phyloP scores from a whole-genome alignment of 2,888 invertebrate genomes.

The Drosophila niveifrons region DNA sequence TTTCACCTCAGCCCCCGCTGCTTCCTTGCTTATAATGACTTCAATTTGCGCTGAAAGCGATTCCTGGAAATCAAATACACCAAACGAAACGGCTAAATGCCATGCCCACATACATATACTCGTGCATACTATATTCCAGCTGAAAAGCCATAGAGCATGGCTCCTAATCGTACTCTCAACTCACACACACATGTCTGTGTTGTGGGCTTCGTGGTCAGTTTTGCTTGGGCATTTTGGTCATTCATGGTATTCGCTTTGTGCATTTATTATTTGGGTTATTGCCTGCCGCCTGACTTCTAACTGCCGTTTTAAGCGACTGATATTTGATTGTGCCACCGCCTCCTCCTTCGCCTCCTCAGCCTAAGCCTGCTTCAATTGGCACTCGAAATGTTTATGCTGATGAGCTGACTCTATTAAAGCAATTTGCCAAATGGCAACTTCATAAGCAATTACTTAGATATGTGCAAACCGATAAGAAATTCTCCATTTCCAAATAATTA shows the following conservation, averaged over 20 bases:
- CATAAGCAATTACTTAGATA: background rate
- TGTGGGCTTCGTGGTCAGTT: slow-evolving; percentile 33
- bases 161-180: slow-evolving; percentile 14
- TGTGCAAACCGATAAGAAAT: background rate
- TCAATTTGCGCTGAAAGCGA: slow-evolving; percentile 81
- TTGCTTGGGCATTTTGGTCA: slow-evolving; percentile 8
- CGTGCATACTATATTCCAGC: slow-evolving; percentile 29
- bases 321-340: slow-evolving; percentile 38
- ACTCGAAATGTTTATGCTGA: slow-evolving; percentile 34
- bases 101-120: slow-evolving; percentile 66
- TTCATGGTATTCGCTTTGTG: slow-evolving; percentile 68
- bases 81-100: slow-evolving; percentile 81
- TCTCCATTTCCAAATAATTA: background rate
- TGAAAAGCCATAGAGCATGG: slow-evolving; percentile 7
- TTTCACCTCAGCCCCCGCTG: slow-evolving; percentile 1
- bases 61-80: slow-evolving; percentile 81
- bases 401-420: slow-evolving; percentile 8
- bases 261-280: slow-evolving; percentile 57
- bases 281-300: slow-evolving; percentile 44
- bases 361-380: slow-evolving; percentile 19
- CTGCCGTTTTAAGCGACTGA: slow-evolving; percentile 29
- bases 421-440: background rate
- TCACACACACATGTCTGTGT: slow-evolving; percentile 27
- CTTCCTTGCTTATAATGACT: slow-evolving; percentile 70
- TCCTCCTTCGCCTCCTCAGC: too few relatives aligned